These are phyloP conservation scores for Sebastes iracundus DNA, from an alignment of 2,797 vertebrate species.

Conservation along the genomic window DNA sequence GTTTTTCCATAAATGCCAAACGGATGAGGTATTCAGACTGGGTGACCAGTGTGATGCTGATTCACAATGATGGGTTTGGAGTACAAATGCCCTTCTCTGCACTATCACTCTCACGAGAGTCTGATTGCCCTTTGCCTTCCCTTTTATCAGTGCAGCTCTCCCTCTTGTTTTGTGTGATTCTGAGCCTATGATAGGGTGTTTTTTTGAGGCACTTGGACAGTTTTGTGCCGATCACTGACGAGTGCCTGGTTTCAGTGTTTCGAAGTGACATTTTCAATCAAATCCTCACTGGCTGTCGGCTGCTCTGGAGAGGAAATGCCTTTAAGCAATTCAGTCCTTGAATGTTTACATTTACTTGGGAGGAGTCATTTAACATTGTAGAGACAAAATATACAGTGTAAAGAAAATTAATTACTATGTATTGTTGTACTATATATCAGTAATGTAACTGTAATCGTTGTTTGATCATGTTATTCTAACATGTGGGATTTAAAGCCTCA, in stretches of 20 bases:
- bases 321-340: slow-evolving; percentile 23
- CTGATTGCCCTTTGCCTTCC: slow-evolving; percentile 36
- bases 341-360: slow-evolving; percentile 68
- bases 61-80: slow-evolving; percentile 56
- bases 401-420: slow-evolving; percentile 13
- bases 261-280: slow-evolving; percentile 10
- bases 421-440: slow-evolving; percentile 19
- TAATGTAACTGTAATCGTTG: slow-evolving; percentile 26
- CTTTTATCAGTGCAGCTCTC: slow-evolving; percentile 37
- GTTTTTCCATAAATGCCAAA: slow-evolving; percentile 53
- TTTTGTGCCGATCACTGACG: slow-evolving; percentile 8
- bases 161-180: slow-evolving; percentile 35
- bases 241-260: slow-evolving; percentile 33
- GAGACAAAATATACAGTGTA: slow-evolving; percentile 30
- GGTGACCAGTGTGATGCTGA: slow-evolving; percentile 44
- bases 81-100: slow-evolving; percentile 80
- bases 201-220: neutral
- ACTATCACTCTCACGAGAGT: slow-evolving; percentile 68
- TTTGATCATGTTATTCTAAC: slow-evolving; percentile 21
- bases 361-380: slow-evolving; percentile 31
- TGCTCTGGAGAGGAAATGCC: slow-evolving; percentile 45
- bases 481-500: slow-evolving; percentile 22
- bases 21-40: slow-evolving; percentile 48
- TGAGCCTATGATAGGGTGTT: slow-evolving; percentile 22
- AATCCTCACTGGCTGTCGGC: neutral